Percentiles rank a stretch among this genome's conserved stretches.
These are phyloP conservation scores for Eucera pruinosa DNA, from an alignment of 2,888 invertebrate species.

Conservation along the genomic window DNA sequence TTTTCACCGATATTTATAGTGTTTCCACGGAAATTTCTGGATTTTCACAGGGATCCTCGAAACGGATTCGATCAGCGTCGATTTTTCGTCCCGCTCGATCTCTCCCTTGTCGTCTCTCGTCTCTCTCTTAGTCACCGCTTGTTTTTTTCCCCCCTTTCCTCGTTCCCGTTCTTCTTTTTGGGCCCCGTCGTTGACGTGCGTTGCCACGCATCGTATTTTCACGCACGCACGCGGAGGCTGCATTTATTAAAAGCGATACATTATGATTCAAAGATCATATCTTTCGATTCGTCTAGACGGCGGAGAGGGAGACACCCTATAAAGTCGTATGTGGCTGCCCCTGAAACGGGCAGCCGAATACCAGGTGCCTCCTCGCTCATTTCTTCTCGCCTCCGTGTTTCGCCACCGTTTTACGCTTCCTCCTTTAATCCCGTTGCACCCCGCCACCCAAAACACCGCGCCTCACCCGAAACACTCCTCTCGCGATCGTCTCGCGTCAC, in stretches of 20 bases:
- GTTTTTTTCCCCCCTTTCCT: too few species aligned
- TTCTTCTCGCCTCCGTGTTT: conserved; percentile 42
- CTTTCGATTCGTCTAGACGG: conserved; percentile 83
- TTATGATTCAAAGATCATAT: conserved; percentile 83
- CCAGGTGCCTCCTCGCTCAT: conserved; percentile 65
- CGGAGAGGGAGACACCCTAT: conserved; percentile 81
- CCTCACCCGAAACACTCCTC: too few species aligned
- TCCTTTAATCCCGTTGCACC: conserved; percentile 30
- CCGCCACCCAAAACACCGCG: neutral
- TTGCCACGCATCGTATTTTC: conserved; percentile 71
- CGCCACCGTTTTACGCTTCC: conserved; percentile 38
- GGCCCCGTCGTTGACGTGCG: conserved; percentile 53
- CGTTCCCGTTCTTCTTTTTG: conserved; percentile 47
- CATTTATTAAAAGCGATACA: conserved; percentile 82
- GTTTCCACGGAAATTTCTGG: too few species aligned
- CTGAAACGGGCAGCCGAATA: conserved; percentile 73
- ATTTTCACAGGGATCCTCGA: conserved; percentile 5
- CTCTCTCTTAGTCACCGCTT: conserved; percentile 9
- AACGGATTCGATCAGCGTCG: conserved; percentile 4
- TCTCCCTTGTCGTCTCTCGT: too few species aligned
- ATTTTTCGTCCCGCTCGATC: conserved; percentile 4
- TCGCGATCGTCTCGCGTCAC: too few species aligned
- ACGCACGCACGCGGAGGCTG: conserved; percentile 73
- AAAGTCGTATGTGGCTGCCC: conserved; percentile 75
- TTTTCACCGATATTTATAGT: too few species aligned